A percentile compares a stretch with the other conserved stretches of the same genome.
Evolutionary conservation across 2,888 invertebrate genomes (phyloP).

Genomic region (Nomada lathburiana): DNA sequence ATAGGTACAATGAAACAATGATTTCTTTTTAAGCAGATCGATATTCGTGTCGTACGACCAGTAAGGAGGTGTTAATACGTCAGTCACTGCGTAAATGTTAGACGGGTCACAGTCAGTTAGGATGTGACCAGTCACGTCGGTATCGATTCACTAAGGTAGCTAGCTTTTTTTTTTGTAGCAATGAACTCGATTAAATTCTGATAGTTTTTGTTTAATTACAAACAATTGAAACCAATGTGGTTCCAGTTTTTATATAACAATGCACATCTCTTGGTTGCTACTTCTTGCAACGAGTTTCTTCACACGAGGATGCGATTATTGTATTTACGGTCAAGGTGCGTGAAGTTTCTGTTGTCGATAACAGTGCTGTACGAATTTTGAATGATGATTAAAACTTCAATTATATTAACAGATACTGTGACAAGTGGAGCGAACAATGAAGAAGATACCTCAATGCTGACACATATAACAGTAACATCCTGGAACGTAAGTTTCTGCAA

Average conservation of each 20-base stretch:
- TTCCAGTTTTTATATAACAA: conserved; percentile 1
- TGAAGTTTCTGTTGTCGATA: too few species aligned
- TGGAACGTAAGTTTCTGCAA: conserved; percentile 64
- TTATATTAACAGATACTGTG: background rate
- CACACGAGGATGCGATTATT: background rate
- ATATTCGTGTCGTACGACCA: background rate
- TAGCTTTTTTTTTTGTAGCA: background rate
- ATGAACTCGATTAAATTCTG: background rate
- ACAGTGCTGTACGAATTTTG: too few species aligned
- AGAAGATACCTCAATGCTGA: conserved; percentile 39
- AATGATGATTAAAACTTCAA: background rate
- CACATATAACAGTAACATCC: conserved; percentile 68
- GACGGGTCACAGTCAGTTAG: conserved; percentile 32
- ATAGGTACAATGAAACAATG: background rate
- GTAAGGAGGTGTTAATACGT: conserved; percentile 7
- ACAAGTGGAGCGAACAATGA: background rate
- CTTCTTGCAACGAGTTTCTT: background rate
- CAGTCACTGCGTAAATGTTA: conserved; percentile 23
- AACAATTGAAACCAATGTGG: background rate
- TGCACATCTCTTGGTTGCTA: conserved; percentile 7
- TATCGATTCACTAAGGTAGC: conserved; percentile 41
- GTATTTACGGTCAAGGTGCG: conserved; percentile 20
- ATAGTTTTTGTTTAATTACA: background rate
- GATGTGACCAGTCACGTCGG: conserved; percentile 22
- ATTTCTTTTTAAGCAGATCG: background rate